phyloP scores from a whole-genome alignment of 92 coral and sea anemone species.

The Zoanthus gigantus region DNA sequence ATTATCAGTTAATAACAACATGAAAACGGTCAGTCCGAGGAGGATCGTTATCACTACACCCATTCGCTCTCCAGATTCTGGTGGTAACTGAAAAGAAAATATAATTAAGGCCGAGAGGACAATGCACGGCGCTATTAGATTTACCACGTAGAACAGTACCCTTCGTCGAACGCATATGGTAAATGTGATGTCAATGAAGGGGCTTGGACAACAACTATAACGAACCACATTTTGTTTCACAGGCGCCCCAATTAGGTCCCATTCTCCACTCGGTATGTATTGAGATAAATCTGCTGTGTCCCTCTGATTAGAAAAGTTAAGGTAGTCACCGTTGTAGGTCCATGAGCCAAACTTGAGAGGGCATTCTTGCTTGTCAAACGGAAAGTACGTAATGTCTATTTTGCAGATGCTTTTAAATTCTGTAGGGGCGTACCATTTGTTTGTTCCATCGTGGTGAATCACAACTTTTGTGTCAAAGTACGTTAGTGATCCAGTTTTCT shows the following conservation, averaged over 20 bases:
- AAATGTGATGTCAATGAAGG: slow-evolving; percentile 90
- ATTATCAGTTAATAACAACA: slow-evolving; percentile 93
- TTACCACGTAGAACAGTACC: slow-evolving; percentile 90
- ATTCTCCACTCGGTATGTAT: slow-evolving; percentile 93
- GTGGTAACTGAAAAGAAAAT: slow-evolving; percentile 94
- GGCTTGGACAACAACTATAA: slow-evolving; percentile 87
- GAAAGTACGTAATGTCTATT: slow-evolving; percentile 89
- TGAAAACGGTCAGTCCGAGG: slow-evolving; percentile 93
- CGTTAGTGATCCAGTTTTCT: slow-evolving; percentile 97
- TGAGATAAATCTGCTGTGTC: slow-evolving; percentile 80
- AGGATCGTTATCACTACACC: slow-evolving; percentile 92
- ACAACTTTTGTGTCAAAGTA: slow-evolving; percentile 86
- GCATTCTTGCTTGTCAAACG: slow-evolving; percentile 93
- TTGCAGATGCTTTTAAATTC: slow-evolving; percentile 99
- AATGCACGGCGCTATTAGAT: slow-evolving; percentile 92
- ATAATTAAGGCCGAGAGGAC: slow-evolving; percentile 87
- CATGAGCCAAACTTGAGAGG: slow-evolving; percentile 95
- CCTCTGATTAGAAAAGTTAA: slow-evolving; percentile 75
- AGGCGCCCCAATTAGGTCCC: slow-evolving; percentile 85
- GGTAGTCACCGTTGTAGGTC: slow-evolving; percentile 89
- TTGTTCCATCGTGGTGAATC: slow-evolving; percentile 73
- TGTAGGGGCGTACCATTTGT: slow-evolving; percentile 93
- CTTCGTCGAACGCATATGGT: slow-evolving; percentile 83
- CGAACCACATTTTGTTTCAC: slow-evolving; percentile 64
- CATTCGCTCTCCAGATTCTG: slow-evolving; percentile 98